A percentile compares a stretch with the other conserved stretches of the same genome.
These are phyloP conservation scores for Gobiocypris rarus DNA, from an alignment of 2,113 vertebrate genomes.

Conservation along the genomic window DNA sequence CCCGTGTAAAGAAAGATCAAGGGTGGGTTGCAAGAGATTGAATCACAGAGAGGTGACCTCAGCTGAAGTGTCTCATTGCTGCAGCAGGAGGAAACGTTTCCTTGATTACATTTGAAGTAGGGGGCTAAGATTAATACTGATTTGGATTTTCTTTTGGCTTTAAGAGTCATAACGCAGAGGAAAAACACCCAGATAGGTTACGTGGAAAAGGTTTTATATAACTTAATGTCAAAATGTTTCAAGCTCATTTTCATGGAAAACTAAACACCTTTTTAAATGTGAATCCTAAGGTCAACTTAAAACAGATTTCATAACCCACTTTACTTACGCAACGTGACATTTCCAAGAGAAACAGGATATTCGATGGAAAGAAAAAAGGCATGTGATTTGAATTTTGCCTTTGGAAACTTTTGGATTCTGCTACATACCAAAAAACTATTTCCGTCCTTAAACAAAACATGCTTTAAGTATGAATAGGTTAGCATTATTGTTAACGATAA, in stretches of 20 bases:
- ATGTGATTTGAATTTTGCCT: neutral
- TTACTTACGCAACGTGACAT: neutral
- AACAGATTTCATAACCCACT: neutral
- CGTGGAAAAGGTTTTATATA: neutral
- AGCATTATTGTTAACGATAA: too few species aligned
- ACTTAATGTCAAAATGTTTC: neutral
- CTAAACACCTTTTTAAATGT: neutral
- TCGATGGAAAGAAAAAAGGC: neutral
- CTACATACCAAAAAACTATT: neutral
- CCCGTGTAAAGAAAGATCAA: constrained; percentile 34
- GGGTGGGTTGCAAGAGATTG: constrained; percentile 36
- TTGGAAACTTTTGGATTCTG: neutral
- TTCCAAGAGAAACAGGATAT: neutral
- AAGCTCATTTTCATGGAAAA: neutral
- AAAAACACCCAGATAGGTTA: neutral
- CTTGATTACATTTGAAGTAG: constrained; percentile 39
- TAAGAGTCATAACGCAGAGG: neutral
- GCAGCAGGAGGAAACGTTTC: neutral
- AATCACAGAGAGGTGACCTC: constrained; percentile 40
- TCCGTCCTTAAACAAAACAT: neutral
- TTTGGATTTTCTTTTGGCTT: neutral
- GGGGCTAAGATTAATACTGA: constrained; percentile 5
- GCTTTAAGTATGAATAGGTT: too few species aligned
- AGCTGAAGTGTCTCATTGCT: neutral
- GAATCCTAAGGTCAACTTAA: neutral